Evolutionary conservation across 2,888 invertebrate species (phyloP).

Genomic region (Ectemnius lituratus): DNA sequence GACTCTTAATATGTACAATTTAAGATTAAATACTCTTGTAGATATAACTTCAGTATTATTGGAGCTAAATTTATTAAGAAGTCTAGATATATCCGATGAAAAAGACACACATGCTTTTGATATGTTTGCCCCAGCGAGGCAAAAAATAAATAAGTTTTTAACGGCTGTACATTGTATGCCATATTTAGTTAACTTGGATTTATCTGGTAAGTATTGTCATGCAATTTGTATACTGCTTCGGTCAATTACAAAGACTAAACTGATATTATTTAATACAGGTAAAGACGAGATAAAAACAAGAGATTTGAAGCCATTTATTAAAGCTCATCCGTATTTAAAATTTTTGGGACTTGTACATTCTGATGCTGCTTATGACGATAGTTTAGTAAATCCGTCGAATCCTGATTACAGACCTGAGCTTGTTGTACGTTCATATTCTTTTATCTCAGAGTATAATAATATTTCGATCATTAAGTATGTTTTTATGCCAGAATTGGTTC

Average conservation of each 20-base stretch:
- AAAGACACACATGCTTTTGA: slow-evolving; percentile 78
- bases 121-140: slow-evolving; percentile 75
- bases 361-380: slow-evolving; percentile 79
- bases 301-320: slow-evolving; percentile 78
- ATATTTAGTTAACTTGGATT: slow-evolving; percentile 81
- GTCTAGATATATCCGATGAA: slow-evolving; percentile 81
- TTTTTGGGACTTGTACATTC: slow-evolving; percentile 81
- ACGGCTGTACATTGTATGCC: slow-evolving; percentile 79
- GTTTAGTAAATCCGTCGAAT: slow-evolving; percentile 78
- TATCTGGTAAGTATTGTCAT: slow-evolving; percentile 79
- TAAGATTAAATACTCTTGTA: slow-evolving; percentile 78
- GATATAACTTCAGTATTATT: slow-evolving; percentile 78
- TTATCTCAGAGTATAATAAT: not conserved
- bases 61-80: slow-evolving; percentile 79
- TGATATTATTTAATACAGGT: slow-evolving; percentile 68
- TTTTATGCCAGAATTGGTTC: not conserved
- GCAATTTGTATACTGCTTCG: not conserved
- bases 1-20: slow-evolving; percentile 81
- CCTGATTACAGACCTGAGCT: slow-evolving; percentile 76
- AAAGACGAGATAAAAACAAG: slow-evolving; percentile 79
- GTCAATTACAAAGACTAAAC: not conserved
- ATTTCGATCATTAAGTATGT: slow-evolving; percentile 10
- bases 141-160: slow-evolving; percentile 78
- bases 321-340: slow-evolving; percentile 77
- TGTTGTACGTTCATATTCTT: slow-evolving; percentile 70